A percentile compares a stretch with the other conserved stretches of the same genome.
These are phyloP conservation scores for Molossus alvarezi DNA, from an alignment of 2,797 vertebrate genomes.

Conservation along the genomic window DNA sequence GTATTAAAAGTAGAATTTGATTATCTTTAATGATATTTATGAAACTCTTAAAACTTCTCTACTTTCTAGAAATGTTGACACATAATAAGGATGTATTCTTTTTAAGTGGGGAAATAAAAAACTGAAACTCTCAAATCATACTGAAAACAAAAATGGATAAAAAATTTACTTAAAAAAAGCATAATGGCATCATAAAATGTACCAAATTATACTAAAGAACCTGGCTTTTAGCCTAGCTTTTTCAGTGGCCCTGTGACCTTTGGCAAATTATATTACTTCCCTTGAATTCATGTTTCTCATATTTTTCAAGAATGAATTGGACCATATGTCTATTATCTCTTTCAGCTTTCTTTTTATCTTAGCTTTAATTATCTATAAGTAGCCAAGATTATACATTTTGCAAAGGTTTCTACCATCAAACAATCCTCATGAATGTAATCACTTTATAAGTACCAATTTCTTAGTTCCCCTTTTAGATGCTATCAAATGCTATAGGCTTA, in stretches of 20 bases:
- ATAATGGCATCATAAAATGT: constrained; percentile 18
- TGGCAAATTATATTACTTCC: background rate
- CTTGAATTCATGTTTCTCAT: background rate
- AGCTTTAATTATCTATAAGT: constrained; percentile 42
- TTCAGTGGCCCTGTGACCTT: background rate
- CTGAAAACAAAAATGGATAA: constrained; percentile 38
- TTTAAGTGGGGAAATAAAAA: constrained; percentile 26
- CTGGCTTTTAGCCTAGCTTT: background rate
- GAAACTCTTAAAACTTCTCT: background rate
- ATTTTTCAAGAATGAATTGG: background rate
- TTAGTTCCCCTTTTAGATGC: constrained; percentile 20
- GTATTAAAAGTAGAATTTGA: constrained; percentile 34
- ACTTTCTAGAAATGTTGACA: background rate
- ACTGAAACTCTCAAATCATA: constrained; percentile 32
- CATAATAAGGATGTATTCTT: background rate
- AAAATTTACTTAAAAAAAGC: constrained; percentile 14
- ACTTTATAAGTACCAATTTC: background rate
- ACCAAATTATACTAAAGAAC: constrained; percentile 45
- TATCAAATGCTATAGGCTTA: background rate
- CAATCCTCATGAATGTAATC: background rate
- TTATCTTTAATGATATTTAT: background rate
- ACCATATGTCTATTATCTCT: background rate
- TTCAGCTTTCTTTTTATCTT: background rate
- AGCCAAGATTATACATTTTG: background rate
- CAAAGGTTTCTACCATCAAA: background rate